A percentile compares a stretch with the other conserved stretches of the same genome.
Evolutionary conservation across 2,888 invertebrate genomes (phyloP).

Genomic region (Gryllus longicercus): DNA sequence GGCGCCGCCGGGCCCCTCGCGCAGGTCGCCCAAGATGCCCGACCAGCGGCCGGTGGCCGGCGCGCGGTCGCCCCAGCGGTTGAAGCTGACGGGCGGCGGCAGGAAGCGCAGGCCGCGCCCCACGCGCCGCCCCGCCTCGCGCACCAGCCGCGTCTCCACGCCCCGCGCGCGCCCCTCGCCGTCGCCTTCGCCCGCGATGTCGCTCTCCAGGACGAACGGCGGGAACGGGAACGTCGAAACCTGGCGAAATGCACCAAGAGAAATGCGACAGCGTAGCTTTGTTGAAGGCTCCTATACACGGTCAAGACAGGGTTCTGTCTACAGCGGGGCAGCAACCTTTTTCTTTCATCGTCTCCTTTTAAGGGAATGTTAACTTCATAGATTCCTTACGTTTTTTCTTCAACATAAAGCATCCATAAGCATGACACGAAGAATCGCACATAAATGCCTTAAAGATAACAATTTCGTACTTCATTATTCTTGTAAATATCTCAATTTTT

Average conservation of each 20-base stretch:
- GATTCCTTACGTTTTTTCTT: too few species aligned
- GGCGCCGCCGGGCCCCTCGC: neutral
- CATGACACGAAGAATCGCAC: too few species aligned
- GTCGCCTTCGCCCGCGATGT: neutral
- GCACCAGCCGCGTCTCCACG: neutral
- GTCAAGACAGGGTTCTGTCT: too few species aligned
- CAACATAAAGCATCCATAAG: too few species aligned
- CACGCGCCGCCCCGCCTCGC: neutral
- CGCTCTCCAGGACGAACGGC: neutral
- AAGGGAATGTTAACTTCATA: neutral
- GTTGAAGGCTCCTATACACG: neutral
- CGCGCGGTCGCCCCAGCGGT: neutral
- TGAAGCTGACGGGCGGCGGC: neutral
- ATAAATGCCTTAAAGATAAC: too few species aligned
- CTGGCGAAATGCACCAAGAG: neutral
- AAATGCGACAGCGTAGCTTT: neutral
- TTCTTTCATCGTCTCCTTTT: neutral
- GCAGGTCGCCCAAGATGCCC: neutral
- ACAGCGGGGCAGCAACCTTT: neutral
- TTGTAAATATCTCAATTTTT: too few species aligned
- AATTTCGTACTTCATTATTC: too few species aligned
- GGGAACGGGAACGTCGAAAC: neutral
- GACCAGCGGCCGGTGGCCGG: neutral
- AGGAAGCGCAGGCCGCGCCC: neutral
- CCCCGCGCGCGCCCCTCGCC: neutral